Base-by-base conservation (phyloP, 2,797 vertebrate genomes). In the Cetoscarus ocellatus region DNA sequence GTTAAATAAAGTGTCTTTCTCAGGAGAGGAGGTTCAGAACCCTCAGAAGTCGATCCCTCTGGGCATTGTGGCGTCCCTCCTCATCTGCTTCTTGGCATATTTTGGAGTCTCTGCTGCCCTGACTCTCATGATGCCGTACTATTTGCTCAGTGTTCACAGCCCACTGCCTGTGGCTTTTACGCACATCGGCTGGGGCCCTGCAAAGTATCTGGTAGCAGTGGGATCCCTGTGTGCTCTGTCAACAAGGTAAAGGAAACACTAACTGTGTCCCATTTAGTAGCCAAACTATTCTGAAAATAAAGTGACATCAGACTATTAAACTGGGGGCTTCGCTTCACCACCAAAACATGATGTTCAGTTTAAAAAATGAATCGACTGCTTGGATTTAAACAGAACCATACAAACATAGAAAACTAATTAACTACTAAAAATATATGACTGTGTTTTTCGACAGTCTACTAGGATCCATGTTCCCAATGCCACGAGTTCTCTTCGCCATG, bases 51-150 rank as follows among this genome's bases (percentile, higher is more conserved):
- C 96, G 0, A 96, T 97, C 69, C 96, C 96, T 0, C 6, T 94
- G 0, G 94, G 94, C 18, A 97, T 97, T 1, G 78, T 97, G 56
- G 52, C 88, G 0, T 97, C 96, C 3, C 91, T 97, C 44, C 86
- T 96, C 36, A 94, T 96, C 90, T 98, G 96, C 83, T 98, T 96
- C 86, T 61, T 97, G 79, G 93, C 88, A 0, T 98, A 97, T 80
- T 96, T 95, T 0, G 96, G 96, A 0, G 95, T 97, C 44, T 97
- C 96, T 10, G 94, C 96, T 0, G 86, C 96, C 38, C 92, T 97
- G 57, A 97, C 96, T 1, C 86, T 97, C 27, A 94, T 97, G 95
- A 96, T 97, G 95, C 97, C 96, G 0, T 97, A 96, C 85, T 95
- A 95, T 84, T 79, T 94, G 76, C 93, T 97, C 42, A 96, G 94